Evolutionary conservation across 2,797 vertebrate species (phyloP).

Genomic region (Brachyrhaphis roseni): DNA sequence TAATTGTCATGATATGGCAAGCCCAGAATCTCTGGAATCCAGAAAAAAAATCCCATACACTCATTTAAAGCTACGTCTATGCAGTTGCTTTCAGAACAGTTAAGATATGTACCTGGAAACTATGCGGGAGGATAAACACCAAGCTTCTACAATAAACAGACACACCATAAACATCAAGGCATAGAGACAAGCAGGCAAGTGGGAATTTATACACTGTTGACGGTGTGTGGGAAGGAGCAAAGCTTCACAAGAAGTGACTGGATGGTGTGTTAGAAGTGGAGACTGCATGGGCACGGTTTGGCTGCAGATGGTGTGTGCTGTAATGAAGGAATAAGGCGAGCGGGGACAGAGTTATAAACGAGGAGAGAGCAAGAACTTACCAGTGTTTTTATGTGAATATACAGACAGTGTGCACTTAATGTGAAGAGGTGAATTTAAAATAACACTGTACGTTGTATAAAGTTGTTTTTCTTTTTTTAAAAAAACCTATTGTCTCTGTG

Average conservation of each 20-base stretch:
- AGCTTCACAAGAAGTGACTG: slow-evolving; percentile 22
- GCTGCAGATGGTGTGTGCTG: slow-evolving; percentile 46
- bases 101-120: slow-evolving; percentile 16
- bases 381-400: slow-evolving; percentile 19
- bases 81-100: background rate
- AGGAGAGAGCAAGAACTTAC: slow-evolving; percentile 30
- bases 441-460: no score
- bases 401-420: slow-evolving; percentile 14
- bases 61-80: background rate
- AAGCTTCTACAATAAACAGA: slow-evolving; percentile 22
- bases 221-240: slow-evolving; percentile 34
- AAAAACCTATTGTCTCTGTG: slow-evolving; percentile 15
- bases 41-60: background rate
- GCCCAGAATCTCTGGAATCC: background rate
- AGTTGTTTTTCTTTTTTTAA: background rate
- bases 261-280: slow-evolving; percentile 28
- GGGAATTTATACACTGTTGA: slow-evolving; percentile 32
- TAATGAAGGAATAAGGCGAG: slow-evolving; percentile 21
- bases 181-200: slow-evolving; percentile 22
- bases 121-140: slow-evolving; percentile 1
- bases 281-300: slow-evolving; percentile 33
- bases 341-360: slow-evolving; percentile 22
- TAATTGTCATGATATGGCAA: slow-evolving; percentile 43
- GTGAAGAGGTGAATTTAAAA: slow-evolving; percentile 3
- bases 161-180: slow-evolving; percentile 10